These are phyloP conservation scores for Hyperoplus lanceolatus DNA, from an alignment of 2,797 vertebrate species.

Conservation along the genomic window DNA sequence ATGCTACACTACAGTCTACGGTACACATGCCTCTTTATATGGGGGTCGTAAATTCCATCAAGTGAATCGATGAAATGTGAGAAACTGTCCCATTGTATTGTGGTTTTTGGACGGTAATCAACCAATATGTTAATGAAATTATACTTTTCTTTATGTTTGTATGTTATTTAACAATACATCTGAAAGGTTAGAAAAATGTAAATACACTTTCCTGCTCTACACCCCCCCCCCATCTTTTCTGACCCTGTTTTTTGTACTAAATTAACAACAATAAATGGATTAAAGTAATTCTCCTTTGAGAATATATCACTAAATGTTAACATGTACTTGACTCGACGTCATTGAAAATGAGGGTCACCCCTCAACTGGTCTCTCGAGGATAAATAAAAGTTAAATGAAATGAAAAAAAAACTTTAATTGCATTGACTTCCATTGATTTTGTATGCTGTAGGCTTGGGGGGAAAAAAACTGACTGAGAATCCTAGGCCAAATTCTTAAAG, in stretches of 20 bases:
- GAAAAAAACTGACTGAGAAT: background rate
- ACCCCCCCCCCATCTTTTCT: background rate
- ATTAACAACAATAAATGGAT: background rate
- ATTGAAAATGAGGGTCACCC: too few relatives aligned
- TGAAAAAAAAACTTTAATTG: too few relatives aligned
- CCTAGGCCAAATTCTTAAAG: background rate
- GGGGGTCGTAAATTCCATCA: background rate
- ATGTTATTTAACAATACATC: background rate
- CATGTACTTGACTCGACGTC: too few relatives aligned
- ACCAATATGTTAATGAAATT: too few relatives aligned
- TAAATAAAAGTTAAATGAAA: too few relatives aligned
- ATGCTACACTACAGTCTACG: background rate
- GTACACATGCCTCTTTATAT: slow-evolving; percentile 13
- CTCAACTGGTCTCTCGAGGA: too few relatives aligned
- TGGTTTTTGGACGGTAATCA: background rate
- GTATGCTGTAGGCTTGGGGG: background rate
- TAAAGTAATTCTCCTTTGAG: background rate
- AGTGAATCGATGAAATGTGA: background rate
- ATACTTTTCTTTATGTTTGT: too few relatives aligned
- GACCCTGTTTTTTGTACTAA: background rate
- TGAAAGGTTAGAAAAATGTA: background rate
- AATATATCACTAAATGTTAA: background rate
- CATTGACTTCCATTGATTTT: background rate
- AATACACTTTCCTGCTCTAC: background rate
- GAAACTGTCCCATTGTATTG: background rate